Evolutionary conservation across 2,888 invertebrate genomes (phyloP), one percentile per base, ranked within the genome.

Genomic region (Tubulanus polymorphus): DNA sequence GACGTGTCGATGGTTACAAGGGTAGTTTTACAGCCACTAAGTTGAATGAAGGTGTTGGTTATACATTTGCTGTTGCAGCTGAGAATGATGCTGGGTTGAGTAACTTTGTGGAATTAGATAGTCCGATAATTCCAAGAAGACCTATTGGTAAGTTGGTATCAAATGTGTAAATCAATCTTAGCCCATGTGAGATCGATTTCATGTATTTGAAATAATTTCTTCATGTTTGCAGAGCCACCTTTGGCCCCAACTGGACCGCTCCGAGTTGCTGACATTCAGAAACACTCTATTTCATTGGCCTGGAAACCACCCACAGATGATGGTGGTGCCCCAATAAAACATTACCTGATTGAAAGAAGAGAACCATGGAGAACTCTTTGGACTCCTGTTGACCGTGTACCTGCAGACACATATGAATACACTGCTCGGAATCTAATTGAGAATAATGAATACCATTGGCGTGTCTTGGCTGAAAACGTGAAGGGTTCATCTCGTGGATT

Each of bases 61-160:
- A 93, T 76, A 88, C 89, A 76, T 92, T 93, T 79, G 85, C 91
- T 57, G 85, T 93, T 5, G 91, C 91, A 0, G 91, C 93, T 1
- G 84, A 89, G 55, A 93, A 93, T 81, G 85, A 91, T 66, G 90
- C 90, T 73, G 93, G 93, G 29, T 47, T 62, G 27, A 69, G 73
- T 23, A 62, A 64, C 30, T 59, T 60, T 45, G 62, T 64, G 3
- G 63, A 65, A 20, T 53, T 65, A 25, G 88, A 89, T 86, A 59
- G 63, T 53, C 64, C 74, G 12, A 65, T 74, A 6, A 66, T 57
- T 41, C 76, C 77, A 27, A 64, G 56, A 48, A 67, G 66, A 62
- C 71, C 74, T 30, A 63, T 65, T 53, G 74, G 76, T 76, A 56
- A 53, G 63, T 62, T 32, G 25, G 26, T 20, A 41, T 41, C 20